These are phyloP conservation scores for Phycodurus eques DNA, from an alignment of 2,113 vertebrate genomes.

Conservation along the genomic window DNA sequence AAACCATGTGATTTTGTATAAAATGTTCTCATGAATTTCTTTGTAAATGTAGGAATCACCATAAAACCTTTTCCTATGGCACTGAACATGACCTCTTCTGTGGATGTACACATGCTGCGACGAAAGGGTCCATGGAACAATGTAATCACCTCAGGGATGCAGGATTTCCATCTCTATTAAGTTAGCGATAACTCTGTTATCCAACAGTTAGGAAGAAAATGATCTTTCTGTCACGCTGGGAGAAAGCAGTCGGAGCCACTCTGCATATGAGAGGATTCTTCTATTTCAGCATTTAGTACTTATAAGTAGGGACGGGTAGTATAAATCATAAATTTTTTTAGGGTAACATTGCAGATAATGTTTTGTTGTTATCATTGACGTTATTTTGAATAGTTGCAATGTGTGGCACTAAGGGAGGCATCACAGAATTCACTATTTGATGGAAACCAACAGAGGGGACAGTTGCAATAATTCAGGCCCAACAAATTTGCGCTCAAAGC, in stretches of 20 bases:
- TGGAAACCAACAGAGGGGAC: too few relatives aligned
- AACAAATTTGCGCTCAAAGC: too few relatives aligned
- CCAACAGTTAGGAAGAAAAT: not conserved
- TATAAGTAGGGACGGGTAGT: too few relatives aligned
- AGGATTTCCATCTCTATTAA: conserved; percentile 19
- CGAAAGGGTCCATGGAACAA: not conserved
- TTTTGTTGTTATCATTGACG: too few relatives aligned
- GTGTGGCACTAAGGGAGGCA: too few relatives aligned
- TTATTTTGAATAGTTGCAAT: too few relatives aligned
- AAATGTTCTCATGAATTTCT: not conserved
- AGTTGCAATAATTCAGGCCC: too few relatives aligned
- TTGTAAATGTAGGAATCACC: conserved; percentile 1
- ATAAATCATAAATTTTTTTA: too few relatives aligned
- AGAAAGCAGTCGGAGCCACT: not conserved
- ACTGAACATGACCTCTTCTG: conserved; percentile 11
- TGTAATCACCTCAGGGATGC: conserved; percentile 1
- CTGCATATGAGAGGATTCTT: not conserved
- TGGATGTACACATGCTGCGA: conserved; percentile 11
- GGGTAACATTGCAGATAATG: too few relatives aligned
- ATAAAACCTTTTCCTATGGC: not conserved
- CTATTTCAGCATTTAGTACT: not conserved
- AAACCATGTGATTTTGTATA: not conserved
- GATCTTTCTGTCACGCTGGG: conserved; percentile 18
- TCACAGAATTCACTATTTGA: too few relatives aligned
- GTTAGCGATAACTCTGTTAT: conserved; percentile 12